A percentile compares a stretch with the other conserved stretches of the same genome.
Evolutionary conservation across 2,113 vertebrate species (phyloP).

Genomic region (Cryptotis parvus): DNA sequence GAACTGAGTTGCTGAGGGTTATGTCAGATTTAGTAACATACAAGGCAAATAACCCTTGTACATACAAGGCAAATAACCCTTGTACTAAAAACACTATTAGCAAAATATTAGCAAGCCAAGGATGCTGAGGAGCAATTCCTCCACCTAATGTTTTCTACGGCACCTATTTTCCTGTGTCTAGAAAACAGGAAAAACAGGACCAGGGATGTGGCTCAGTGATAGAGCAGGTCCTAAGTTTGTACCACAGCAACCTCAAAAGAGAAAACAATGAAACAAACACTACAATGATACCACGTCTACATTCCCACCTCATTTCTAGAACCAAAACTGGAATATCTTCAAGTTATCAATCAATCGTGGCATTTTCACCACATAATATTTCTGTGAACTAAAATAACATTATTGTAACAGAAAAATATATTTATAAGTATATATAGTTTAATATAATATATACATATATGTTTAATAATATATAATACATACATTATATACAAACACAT

Average conservation of each 20-base stretch:
- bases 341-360: neutral
- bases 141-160: rapidly evolving
- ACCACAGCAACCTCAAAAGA: neutral
- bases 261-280: neutral
- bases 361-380: neutral
- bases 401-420: no score
- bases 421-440: neutral
- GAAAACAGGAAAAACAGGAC: neutral
- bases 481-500: no score
- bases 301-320: neutral
- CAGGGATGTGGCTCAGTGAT: no score
- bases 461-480: no score
- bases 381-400: neutral
- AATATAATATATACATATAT: no score
- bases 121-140: no score
- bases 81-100: no score
- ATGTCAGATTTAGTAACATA: no score
- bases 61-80: no score
- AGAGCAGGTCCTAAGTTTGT: no score
- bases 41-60: no score
- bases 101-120: neutral
- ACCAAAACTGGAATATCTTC: neutral
- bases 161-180: neutral
- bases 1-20: no score
- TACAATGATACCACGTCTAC: neutral